Percentiles rank a stretch among this genome's conserved stretches.
Evolutionary conservation across 2,797 vertebrate species (phyloP).

Genomic region (Lepilemur septentrionalis): DNA sequence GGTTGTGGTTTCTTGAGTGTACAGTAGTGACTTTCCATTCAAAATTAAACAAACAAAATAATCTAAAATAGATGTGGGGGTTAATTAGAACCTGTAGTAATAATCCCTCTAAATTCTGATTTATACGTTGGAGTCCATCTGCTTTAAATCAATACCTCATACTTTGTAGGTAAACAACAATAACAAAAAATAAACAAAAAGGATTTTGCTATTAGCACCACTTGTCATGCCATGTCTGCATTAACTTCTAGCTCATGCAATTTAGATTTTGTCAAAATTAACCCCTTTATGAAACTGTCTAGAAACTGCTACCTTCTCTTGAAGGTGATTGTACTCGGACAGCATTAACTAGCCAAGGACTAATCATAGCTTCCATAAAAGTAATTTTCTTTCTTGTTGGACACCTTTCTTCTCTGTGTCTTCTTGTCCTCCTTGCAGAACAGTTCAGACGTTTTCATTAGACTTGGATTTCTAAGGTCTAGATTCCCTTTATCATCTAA

Average conservation of each 20-base stretch:
- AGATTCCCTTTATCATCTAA: constrained; percentile 21
- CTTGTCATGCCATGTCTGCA: constrained; percentile 15
- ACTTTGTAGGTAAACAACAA: not conserved
- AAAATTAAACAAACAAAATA: constrained; percentile 15
- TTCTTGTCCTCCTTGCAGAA: not conserved
- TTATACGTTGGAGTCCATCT: not conserved
- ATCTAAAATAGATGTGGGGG: constrained; percentile 41
- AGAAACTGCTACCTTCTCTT: constrained; percentile 61
- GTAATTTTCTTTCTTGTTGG: not conserved
- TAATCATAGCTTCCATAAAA: not conserved
- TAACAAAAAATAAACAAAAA: constrained; percentile 39
- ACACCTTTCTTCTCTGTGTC: not conserved
- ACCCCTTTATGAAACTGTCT: constrained; percentile 76
- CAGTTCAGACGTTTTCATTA: constrained; percentile 7
- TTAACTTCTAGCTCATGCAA: constrained; percentile 79
- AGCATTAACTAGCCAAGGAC: not conserved
- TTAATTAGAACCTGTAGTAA: constrained; percentile 13
- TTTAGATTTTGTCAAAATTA: constrained; percentile 74
- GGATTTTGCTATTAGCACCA: constrained; percentile 20
- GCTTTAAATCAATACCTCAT: constrained; percentile 52
- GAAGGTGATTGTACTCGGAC: not conserved
- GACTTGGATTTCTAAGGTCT: constrained; percentile 9
- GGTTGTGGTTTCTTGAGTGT: not conserved
- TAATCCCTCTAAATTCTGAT: constrained; percentile 10
- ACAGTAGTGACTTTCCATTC: not conserved